Conservation (phyloP, 2,888 invertebrate genomes). For the Cynaeus angustus region DNA sequence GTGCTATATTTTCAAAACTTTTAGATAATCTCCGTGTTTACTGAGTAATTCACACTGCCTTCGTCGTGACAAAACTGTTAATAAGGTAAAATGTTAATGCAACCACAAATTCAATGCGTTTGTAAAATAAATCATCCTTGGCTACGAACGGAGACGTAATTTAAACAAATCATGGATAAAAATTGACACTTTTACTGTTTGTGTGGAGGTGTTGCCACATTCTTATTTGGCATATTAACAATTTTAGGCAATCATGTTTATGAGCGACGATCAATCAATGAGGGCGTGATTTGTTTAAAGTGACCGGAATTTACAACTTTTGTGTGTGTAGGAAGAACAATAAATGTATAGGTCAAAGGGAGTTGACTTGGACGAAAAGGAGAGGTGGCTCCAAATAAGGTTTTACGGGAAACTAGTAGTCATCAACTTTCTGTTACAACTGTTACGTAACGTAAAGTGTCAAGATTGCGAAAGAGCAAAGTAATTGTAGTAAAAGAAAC, state of each 20-base stretch:
- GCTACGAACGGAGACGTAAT: not conserved
- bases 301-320: not conserved
- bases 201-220: conserved; percentile 19
- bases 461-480: not conserved
- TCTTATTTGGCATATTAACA: conserved; percentile 11
- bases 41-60: conserved; percentile 4
- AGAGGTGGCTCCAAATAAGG: not conserved
- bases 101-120: not conserved
- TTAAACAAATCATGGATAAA: too few relatives aligned
- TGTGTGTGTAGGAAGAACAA: conserved; percentile 8
- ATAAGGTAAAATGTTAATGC: not conserved
- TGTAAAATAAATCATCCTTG: conserved; percentile 16
- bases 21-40: too few relatives aligned
- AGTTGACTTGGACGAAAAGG: conserved; percentile 3
- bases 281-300: not conserved
- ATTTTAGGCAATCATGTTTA: conserved; percentile 10
- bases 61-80: not conserved
- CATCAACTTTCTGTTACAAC: not conserved
- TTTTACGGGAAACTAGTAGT: not conserved
- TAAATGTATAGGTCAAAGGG: conserved; percentile 3
- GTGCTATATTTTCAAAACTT: too few relatives aligned
- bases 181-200: conserved; percentile 1
- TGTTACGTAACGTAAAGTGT: not conserved
- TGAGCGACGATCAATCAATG: conserved; percentile 7
- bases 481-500: too few relatives aligned